Conservation (phyloP, 2,113 vertebrate species). For the Leucopsar rothschildi region DNA sequence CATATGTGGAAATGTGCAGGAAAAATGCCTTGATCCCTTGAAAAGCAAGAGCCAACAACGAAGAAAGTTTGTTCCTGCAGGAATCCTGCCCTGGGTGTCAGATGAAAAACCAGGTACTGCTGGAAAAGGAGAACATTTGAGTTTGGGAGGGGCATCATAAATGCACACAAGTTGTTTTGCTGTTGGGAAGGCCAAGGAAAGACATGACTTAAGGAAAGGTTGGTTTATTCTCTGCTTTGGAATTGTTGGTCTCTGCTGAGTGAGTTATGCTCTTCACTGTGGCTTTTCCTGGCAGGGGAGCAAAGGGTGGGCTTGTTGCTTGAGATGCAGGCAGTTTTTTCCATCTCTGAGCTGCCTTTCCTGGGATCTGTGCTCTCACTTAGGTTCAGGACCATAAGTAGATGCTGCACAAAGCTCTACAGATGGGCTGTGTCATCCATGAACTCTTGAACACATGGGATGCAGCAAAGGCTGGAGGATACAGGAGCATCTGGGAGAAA, state of each 20-base stretch:
- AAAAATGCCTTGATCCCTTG: not conserved
- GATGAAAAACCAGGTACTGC: not conserved
- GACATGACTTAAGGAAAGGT: not conserved
- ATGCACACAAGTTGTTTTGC: not conserved
- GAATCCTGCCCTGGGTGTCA: not conserved
- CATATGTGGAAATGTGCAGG: not conserved
- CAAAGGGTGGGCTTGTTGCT: not conserved
- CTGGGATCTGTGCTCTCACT: not conserved
- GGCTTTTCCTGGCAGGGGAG: not conserved
- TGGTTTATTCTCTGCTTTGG: not conserved
- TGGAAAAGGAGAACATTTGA: not conserved
- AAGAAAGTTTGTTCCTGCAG: not conserved
- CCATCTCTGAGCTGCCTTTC: not conserved
- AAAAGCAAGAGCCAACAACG: too few species aligned
- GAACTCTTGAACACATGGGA: not conserved
- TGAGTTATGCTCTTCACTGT: not conserved
- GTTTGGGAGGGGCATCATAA: not conserved
- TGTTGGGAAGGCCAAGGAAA: not conserved
- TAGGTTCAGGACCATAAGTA: not conserved
- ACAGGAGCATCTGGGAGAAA: not conserved
- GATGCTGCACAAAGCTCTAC: not conserved
- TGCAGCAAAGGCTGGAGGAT: not conserved
- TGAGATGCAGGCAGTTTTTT: not conserved
- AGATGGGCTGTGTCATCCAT: not conserved
- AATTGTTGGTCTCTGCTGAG: not conserved